Conservation (phyloP, 1,140 invertebrate species). For the Leptoteleia sp. region DNA sequence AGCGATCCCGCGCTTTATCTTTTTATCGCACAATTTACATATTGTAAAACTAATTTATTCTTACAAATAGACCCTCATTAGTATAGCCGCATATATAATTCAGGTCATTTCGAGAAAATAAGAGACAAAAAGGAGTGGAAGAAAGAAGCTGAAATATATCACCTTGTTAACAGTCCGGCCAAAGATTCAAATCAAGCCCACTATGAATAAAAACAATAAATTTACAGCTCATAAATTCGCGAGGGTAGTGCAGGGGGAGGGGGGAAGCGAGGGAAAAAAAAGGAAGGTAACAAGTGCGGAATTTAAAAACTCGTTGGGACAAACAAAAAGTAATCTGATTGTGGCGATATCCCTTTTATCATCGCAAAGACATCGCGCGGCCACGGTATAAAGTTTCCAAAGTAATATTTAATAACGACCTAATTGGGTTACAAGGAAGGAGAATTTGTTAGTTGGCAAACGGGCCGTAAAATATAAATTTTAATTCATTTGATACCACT, state of each 20-base stretch:
- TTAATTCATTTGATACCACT: slow-evolving; percentile 48
- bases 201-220: slow-evolving; percentile 26
- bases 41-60: slow-evolving; percentile 47
- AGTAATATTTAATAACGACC: slow-evolving; percentile 21
- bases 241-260: too few relatives aligned
- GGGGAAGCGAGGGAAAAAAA: too few relatives aligned
- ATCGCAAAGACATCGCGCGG: slow-evolving; percentile 1
- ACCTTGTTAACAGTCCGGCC: slow-evolving; percentile 14
- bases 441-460: slow-evolving; percentile 35
- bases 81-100: slow-evolving; percentile 37
- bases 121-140: too few relatives aligned
- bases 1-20: neutral
- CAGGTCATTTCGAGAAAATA: slow-evolving; percentile 17
- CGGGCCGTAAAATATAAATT: slow-evolving; percentile 8
- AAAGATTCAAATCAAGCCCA: slow-evolving; percentile 21
- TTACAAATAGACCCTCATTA: slow-evolving; percentile 46
- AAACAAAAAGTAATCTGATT: slow-evolving; percentile 9
- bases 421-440: slow-evolving; percentile 51
- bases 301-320: slow-evolving; percentile 8
- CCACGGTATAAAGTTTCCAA: neutral
- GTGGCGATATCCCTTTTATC: neutral
- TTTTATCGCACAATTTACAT: slow-evolving; percentile 30
- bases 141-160: too few relatives aligned
- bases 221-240: slow-evolving; percentile 19
- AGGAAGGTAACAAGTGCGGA: neutral